phyloP scores from a whole-genome alignment of 2,888 invertebrate genomes.

The Dioctria linearis region DNA sequence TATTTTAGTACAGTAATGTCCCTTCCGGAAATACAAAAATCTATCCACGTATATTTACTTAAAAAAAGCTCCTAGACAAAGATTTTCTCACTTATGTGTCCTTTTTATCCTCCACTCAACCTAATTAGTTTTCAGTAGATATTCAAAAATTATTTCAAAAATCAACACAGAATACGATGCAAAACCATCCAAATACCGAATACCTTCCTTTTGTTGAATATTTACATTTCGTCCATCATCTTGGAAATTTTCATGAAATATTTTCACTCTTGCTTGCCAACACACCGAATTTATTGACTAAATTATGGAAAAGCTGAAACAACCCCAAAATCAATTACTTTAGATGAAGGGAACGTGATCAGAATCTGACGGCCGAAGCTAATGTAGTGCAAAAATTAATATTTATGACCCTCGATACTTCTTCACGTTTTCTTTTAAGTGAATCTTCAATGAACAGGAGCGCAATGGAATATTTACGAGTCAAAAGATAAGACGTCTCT shows the following conservation, averaged over 20 bases:
- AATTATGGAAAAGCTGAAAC: constrained; percentile 11
- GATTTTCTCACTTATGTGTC: too few relatives aligned
- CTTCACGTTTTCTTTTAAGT: background rate
- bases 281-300: background rate
- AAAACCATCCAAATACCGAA: too few relatives aligned
- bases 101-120: too few relatives aligned
- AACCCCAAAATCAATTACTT: background rate
- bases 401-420: background rate
- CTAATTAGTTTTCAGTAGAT: too few relatives aligned
- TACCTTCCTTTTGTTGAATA: too few relatives aligned
- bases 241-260: background rate
- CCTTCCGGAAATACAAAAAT: too few relatives aligned
- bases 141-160: too few relatives aligned
- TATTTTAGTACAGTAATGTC: too few relatives aligned
- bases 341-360: constrained; percentile 1
- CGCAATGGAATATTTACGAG: constrained; percentile 41
- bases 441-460: constrained; percentile 22
- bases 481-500: constrained; percentile 39
- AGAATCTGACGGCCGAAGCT: constrained; percentile 3
- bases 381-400: constrained; percentile 19
- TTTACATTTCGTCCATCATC: too few relatives aligned
- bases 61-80: too few relatives aligned
- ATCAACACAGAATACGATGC: too few relatives aligned
- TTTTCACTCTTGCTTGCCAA: background rate
- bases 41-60: too few relatives aligned